Conservation (phyloP, 2,113 vertebrate genomes). For the Aptenodytes patagonicus region DNA sequence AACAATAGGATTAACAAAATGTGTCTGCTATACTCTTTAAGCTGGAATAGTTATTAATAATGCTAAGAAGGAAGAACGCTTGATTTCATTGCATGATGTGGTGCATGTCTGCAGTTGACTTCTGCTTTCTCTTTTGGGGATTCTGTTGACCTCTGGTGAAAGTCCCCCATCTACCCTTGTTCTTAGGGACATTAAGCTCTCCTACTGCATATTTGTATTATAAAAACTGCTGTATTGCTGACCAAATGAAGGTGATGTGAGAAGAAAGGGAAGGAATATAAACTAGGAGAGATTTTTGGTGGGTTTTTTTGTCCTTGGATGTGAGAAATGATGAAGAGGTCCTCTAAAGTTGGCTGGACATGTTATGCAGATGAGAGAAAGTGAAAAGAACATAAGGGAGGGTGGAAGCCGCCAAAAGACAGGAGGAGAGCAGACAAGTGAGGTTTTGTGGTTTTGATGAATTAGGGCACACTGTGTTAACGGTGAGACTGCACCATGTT, state of each 20-base stretch:
- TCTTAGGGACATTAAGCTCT: not conserved
- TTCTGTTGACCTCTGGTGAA: not conserved
- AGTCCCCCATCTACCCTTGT: not conserved
- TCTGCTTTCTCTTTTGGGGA: not conserved
- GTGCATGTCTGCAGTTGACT: not conserved
- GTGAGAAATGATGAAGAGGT: not conserved
- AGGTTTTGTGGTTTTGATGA: not conserved
- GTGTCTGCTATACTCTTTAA: accelerated
- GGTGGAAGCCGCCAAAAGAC: not conserved
- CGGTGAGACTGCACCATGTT: not conserved
- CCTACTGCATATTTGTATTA: accelerated
- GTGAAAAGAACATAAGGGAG: not conserved
- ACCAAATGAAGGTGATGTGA: not conserved
- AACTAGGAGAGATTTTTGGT: not conserved
- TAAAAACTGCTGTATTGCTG: not conserved
- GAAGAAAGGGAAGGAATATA: not conserved
- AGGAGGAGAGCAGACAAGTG: not conserved
- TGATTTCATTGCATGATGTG: not conserved
- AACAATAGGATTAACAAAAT: not conserved
- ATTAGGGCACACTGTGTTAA: not conserved
- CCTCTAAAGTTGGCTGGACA: not conserved
- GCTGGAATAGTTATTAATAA: not conserved
- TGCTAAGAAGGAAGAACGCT: not conserved
- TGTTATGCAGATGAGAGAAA: not conserved
- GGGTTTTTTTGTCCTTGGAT: not conserved